Evolutionary conservation across 2,888 invertebrate species (phyloP).

Genomic region (Caenorhabditis sulstoni): DNA sequence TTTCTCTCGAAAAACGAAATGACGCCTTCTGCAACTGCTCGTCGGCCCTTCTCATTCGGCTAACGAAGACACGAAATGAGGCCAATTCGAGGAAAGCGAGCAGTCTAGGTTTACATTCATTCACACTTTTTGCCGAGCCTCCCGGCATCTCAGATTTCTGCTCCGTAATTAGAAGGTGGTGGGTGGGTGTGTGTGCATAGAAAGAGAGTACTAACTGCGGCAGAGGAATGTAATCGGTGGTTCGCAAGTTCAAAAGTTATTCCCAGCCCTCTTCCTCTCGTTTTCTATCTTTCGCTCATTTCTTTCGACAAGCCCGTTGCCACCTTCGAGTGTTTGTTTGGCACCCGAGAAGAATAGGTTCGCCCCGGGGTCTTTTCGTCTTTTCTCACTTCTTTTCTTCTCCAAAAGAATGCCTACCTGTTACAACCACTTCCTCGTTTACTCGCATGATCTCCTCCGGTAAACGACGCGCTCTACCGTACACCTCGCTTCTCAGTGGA

Average conservation of each 20-base stretch:
- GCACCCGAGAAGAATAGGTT: slow-evolving; percentile 7
- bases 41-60: not conserved
- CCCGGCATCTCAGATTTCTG: slow-evolving; percentile 19
- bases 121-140: not conserved
- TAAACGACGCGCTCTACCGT: no score
- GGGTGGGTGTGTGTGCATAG: slow-evolving; percentile 20
- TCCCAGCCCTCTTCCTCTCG: slow-evolving; percentile 7
- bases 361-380: not conserved
- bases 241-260: slow-evolving; percentile 49
- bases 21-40: not conserved
- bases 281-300: not conserved
- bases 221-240: slow-evolving; percentile 17
- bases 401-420: not conserved
- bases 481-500: no score
- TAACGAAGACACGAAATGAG: not conserved
- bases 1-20: not conserved
- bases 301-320: not conserved
- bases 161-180: not conserved
- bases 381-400: slow-evolving; percentile 19
- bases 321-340: slow-evolving; percentile 33
- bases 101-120: slow-evolving; percentile 8
- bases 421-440: not conserved
- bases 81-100: not conserved
- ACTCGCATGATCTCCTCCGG: not conserved
- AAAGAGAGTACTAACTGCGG: slow-evolving; percentile 5